Evolutionary conservation across 2,797 vertebrate genomes (phyloP).

Genomic region (Melanogrammus aeglefinus): DNA sequence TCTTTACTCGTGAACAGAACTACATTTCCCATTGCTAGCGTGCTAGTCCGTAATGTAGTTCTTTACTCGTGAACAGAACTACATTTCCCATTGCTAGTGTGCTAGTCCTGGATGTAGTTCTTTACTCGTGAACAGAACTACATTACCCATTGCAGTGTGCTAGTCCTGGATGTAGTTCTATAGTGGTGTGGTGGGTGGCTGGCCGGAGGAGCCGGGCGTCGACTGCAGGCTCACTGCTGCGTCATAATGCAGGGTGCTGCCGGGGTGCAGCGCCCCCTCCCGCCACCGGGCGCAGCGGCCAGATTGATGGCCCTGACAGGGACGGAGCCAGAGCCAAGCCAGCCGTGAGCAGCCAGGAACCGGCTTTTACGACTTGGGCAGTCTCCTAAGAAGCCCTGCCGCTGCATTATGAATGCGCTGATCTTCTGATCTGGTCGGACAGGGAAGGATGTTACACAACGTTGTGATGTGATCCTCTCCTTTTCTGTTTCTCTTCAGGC

Average conservation of each 20-base stretch:
- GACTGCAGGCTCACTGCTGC: conserved; percentile 37
- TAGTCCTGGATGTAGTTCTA: neutral
- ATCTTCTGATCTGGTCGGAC: no score
- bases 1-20: no score
- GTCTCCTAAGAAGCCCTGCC: conserved; percentile 45
- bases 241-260: conserved; percentile 52
- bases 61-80: no score
- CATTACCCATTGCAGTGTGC: no score
- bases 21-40: no score
- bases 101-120: neutral
- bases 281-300: conserved; percentile 24
- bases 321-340: conserved; percentile 31
- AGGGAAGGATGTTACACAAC: no score
- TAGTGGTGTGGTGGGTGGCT: neutral
- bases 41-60: no score
- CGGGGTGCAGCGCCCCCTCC: conserved; percentile 38
- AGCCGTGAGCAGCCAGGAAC: conserved; percentile 38
- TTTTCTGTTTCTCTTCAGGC: neutral
- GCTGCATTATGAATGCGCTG: conserved; percentile 29
- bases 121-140: no score
- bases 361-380: conserved; percentile 49
- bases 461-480: neutral
- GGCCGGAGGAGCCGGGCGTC: neutral
- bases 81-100: no score
- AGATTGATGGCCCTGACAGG: conserved; percentile 50